A percentile compares a stretch with the other conserved stretches of the same genome.
Conservation (phyloP, 2,113 vertebrate species). For the Tautogolabrus adspersus region DNA sequence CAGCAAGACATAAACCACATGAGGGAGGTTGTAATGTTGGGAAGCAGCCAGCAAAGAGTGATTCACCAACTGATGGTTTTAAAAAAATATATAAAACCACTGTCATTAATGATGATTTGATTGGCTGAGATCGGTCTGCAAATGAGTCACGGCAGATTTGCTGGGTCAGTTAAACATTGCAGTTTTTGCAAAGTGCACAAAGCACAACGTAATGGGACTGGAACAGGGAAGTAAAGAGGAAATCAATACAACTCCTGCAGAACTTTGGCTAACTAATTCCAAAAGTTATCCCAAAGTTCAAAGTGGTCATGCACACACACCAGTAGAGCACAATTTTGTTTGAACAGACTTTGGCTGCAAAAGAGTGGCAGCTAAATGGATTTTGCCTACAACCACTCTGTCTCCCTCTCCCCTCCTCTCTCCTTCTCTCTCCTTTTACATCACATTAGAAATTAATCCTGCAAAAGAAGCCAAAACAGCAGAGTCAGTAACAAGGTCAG, state of each 20-base stretch:
- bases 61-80: conserved; percentile 19
- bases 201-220: background rate
- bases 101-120: conserved; percentile 21
- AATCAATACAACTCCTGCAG: conserved; percentile 25
- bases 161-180: background rate
- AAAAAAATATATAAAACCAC: conserved; percentile 16
- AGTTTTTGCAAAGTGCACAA: conserved; percentile 2
- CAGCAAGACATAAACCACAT: background rate
- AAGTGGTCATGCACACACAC: conserved; percentile 1
- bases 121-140: background rate
- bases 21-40: background rate
- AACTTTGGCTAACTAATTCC: conserved; percentile 36
- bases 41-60: background rate
- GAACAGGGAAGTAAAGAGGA: conserved; percentile 19
- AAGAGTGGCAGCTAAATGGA: background rate
- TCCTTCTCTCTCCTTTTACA: background rate
- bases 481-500: background rate
- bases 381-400: conserved; percentile 12
- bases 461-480: background rate
- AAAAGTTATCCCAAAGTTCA: conserved; percentile 33
- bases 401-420: background rate
- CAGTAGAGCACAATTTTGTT: background rate
- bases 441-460: conserved; percentile 22
- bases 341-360: conserved; percentile 2
- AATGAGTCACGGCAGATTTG: conserved; percentile 10